phyloP scores from a whole-genome alignment of 2,113 vertebrate genomes.

The Microtus richardsoni region DNA sequence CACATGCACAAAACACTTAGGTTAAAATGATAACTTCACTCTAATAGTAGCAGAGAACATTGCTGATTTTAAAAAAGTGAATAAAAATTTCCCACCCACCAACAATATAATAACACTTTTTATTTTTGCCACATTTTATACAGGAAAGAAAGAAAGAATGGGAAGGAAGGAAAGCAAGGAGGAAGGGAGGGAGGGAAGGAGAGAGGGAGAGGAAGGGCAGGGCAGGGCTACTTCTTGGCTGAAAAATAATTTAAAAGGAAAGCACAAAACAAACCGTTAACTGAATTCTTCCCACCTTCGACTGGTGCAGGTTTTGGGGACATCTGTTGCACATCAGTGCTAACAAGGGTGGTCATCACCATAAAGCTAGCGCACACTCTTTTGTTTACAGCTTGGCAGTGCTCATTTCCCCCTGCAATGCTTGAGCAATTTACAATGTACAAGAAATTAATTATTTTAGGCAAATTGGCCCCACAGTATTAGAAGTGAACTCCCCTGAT shows the following conservation, averaged over 20 bases:
- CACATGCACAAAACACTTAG: background rate
- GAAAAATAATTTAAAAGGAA: slow-evolving; percentile 57
- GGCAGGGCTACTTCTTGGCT: background rate
- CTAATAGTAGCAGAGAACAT: background rate
- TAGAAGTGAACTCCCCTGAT: background rate
- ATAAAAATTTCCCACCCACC: background rate
- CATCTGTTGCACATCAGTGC: slow-evolving; percentile 76
- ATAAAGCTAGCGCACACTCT: slow-evolving; percentile 18
- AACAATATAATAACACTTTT: background rate
- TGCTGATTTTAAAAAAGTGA: background rate
- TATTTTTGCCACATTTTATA: slow-evolving; percentile 12
- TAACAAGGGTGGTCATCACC: slow-evolving; percentile 50
- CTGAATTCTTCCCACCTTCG: slow-evolving; percentile 58
- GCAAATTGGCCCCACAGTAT: slow-evolving; percentile 8
- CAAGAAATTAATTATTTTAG: slow-evolving; percentile 56
- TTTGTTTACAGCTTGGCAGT: slow-evolving; percentile 52
- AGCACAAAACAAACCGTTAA: slow-evolving; percentile 43
- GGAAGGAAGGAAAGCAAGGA: background rate
- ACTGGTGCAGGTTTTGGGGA: slow-evolving; percentile 41
- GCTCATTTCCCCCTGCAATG: background rate
- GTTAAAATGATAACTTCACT: background rate
- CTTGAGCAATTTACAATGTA: slow-evolving; percentile 47
- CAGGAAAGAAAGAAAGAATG: background rate
- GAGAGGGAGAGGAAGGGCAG: fast-evolving
- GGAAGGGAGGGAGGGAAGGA: background rate